These are phyloP conservation scores for Mus musculus DNA, from an alignment of 2,113 vertebrate species.

Conservation along the genomic window DNA sequence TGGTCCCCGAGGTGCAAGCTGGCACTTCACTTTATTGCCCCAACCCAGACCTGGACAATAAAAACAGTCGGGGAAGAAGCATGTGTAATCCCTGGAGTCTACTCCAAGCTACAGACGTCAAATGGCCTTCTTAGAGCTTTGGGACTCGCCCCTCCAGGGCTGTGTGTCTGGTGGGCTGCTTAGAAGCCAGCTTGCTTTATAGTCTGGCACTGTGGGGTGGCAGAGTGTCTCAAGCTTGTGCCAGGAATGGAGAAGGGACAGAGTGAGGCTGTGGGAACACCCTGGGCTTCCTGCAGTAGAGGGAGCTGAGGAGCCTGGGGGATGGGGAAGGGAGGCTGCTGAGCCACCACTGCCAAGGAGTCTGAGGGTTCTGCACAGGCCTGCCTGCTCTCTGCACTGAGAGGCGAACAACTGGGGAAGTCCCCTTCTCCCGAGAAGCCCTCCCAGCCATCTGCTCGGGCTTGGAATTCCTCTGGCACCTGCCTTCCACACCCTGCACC, in stretches of 20 bases:
- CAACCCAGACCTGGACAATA: background rate
- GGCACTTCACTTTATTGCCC: conserved; percentile 10
- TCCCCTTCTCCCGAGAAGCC: background rate
- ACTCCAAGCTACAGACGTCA: background rate
- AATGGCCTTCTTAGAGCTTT: background rate
- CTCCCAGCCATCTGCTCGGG: background rate
- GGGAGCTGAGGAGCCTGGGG: background rate
- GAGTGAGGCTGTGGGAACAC: background rate
- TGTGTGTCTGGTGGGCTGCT: background rate
- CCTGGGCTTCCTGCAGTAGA: background rate
- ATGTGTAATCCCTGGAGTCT: background rate
- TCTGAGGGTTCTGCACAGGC: background rate
- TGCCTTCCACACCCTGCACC: background rate
- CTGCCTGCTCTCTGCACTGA: background rate
- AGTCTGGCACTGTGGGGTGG: background rate
- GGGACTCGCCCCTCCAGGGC: background rate
- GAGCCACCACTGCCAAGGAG: background rate
- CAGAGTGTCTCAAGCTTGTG: background rate
- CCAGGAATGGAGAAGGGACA: background rate
- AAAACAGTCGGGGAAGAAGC: background rate
- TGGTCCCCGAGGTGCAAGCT: background rate
- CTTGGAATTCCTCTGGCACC: background rate
- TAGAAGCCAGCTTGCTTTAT: background rate
- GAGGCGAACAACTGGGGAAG: background rate
- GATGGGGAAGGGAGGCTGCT: background rate